phyloP scores from a whole-genome alignment of 2,797 vertebrate species.

The Rhynchonycteris naso region DNA sequence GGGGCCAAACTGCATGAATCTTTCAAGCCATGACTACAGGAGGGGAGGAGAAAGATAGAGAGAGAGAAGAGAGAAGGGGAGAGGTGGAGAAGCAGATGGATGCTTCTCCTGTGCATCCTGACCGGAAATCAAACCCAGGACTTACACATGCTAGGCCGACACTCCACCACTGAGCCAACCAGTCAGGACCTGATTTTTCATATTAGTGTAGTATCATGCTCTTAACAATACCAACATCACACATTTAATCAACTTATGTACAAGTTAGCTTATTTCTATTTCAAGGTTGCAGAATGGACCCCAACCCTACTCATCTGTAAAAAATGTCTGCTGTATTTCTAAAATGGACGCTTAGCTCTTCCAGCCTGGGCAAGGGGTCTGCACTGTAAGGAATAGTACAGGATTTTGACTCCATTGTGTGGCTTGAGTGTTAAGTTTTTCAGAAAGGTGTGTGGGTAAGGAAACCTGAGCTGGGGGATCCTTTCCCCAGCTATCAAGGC shows the following conservation, averaged over 20 bases:
- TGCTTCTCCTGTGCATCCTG: too few species aligned
- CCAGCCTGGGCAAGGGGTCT: neutral
- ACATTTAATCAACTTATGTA: neutral
- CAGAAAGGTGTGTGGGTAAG: neutral
- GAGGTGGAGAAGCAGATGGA: too few species aligned
- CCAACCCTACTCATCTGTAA: neutral
- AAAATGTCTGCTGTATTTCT: neutral
- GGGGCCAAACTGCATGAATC: too few species aligned
- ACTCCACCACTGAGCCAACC: too few species aligned
- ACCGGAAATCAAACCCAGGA: too few species aligned
- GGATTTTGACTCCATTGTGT: neutral
- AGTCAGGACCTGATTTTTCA: neutral
- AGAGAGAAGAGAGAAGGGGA: too few species aligned
- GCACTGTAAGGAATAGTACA: neutral
- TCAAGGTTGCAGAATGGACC: neutral
- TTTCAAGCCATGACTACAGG: too few species aligned
- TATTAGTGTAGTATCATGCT: neutral
- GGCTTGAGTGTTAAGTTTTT: neutral
- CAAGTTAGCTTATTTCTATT: conserved; percentile 2
- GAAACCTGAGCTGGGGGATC: neutral
- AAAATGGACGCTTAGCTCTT: neutral
- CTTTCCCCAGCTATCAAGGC: neutral
- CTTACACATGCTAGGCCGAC: too few species aligned
- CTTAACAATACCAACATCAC: neutral
- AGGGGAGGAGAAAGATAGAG: too few species aligned